Conservation (phyloP, 2,797 vertebrate genomes). For the Aeoliscus strigatus region DNA sequence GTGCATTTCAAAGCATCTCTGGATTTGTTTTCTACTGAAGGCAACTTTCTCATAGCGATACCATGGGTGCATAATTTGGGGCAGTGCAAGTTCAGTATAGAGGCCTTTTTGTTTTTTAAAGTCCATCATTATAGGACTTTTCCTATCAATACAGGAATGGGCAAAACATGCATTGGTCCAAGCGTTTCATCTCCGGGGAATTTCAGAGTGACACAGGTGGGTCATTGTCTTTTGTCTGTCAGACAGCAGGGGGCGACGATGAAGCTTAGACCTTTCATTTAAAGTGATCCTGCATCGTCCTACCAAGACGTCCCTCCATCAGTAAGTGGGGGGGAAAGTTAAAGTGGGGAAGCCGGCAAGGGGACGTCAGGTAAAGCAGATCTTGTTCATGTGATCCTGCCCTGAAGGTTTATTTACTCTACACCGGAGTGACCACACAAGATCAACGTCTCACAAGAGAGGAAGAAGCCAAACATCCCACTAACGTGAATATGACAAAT, state of each 20-base stretch:
- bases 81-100: conserved; percentile 53
- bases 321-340: conserved; percentile 9
- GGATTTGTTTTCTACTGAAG: conserved; percentile 68
- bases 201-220: conserved; percentile 14
- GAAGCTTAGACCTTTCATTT: conserved; percentile 15
- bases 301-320: conserved; percentile 12
- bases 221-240: conserved; percentile 12
- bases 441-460: conserved; percentile 9
- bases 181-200: conserved; percentile 4
- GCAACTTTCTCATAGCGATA: conserved; percentile 64
- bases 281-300: conserved; percentile 7
- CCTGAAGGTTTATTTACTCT: conserved; percentile 15
- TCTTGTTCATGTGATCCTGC: not conserved
- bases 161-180: conserved; percentile 17
- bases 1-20: conserved; percentile 63
- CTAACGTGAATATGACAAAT: not conserved
- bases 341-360: conserved; percentile 1
- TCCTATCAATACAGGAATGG: conserved; percentile 24
- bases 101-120: conserved; percentile 25
- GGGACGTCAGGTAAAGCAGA: not conserved
- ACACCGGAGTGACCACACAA: conserved; percentile 12
- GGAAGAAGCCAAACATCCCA: not conserved
- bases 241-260: conserved; percentile 32
- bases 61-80: conserved; percentile 57
- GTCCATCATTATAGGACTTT: conserved; percentile 35